These are phyloP conservation scores for Athalia circularis DNA, from an alignment of 2,888 invertebrate genomes.

Conservation along the genomic window DNA sequence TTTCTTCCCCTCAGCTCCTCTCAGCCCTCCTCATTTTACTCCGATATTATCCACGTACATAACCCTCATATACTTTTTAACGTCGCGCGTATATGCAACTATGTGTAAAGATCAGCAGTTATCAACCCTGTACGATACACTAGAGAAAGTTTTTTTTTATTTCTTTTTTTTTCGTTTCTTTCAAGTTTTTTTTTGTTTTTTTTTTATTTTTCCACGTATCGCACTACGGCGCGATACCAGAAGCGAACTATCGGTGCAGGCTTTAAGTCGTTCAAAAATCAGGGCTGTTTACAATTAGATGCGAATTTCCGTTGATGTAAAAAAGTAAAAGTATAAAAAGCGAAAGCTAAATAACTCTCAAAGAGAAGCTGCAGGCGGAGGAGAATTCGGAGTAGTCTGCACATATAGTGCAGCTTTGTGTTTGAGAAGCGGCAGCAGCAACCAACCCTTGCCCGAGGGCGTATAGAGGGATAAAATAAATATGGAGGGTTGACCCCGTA, in stretches of 20 bases:
- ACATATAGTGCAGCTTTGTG: constrained; percentile 50
- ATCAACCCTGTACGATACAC: constrained; percentile 13
- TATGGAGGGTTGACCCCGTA: constrained; percentile 53
- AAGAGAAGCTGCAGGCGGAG: not conserved
- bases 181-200: not conserved
- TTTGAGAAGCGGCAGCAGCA: constrained; percentile 62
- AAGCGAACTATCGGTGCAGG: no score
- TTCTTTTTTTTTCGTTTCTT: not conserved
- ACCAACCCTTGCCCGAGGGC: constrained; percentile 68
- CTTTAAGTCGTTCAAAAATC: no score
- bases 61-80: no score
- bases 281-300: no score
- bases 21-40: no score
- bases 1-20: no score
- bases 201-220: not conserved
- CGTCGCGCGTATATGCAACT: no score
- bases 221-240: no score
- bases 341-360: not conserved
- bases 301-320: no score
- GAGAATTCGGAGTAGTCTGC: constrained; percentile 35
- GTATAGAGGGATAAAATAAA: constrained; percentile 66
- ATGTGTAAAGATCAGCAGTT: constrained; percentile 23
- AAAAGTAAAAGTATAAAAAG: not conserved
- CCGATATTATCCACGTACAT: no score
- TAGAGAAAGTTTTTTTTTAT: not conserved